A percentile compares a stretch with the other conserved stretches of the same genome.
Conservation (phyloP, 2,888 invertebrate species). For the Drosophila dives region DNA sequence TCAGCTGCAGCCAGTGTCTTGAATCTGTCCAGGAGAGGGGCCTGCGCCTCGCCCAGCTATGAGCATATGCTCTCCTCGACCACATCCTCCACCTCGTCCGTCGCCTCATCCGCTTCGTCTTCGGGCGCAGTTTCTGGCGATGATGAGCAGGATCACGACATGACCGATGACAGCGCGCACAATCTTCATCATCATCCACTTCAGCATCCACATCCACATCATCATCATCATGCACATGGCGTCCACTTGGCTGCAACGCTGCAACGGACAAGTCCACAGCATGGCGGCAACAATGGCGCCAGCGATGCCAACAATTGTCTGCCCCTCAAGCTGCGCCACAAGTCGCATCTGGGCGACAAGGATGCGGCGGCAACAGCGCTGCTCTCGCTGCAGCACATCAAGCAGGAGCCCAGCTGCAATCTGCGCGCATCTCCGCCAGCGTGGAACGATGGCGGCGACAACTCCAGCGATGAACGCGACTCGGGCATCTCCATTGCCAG, state of each 20-base stretch:
- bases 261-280: conserved; percentile 56
- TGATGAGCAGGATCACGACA: conserved; percentile 85
- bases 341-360: conserved; percentile 94
- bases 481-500: conserved; percentile 93
- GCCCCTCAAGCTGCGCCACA: conserved; percentile 96
- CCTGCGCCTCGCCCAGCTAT: conserved; percentile 88
- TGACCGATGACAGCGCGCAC: conserved; percentile 69
- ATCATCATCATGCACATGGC: conserved; percentile 15
- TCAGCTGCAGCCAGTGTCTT: conserved; percentile 86
- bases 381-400: conserved; percentile 93
- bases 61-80: conserved; percentile 89
- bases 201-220: background rate
- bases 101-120: conserved; percentile 87
- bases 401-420: conserved; percentile 92
- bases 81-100: conserved; percentile 86
- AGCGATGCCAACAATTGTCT: conserved; percentile 91
- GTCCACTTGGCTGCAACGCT: conserved; percentile 35
- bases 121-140: conserved; percentile 86
- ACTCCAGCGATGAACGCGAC: conserved; percentile 95
- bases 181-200: conserved; percentile 4
- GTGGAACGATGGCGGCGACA: conserved; percentile 91
- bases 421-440: conserved; percentile 88
- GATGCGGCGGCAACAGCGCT: conserved; percentile 93
- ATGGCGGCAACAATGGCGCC: conserved; percentile 67
- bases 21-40: conserved; percentile 88